A percentile compares a stretch with the other conserved stretches of the same genome.
These are phyloP conservation scores for Sesia bembeciformis DNA, from an alignment of 2,888 invertebrate genomes.

Conservation along the genomic window DNA sequence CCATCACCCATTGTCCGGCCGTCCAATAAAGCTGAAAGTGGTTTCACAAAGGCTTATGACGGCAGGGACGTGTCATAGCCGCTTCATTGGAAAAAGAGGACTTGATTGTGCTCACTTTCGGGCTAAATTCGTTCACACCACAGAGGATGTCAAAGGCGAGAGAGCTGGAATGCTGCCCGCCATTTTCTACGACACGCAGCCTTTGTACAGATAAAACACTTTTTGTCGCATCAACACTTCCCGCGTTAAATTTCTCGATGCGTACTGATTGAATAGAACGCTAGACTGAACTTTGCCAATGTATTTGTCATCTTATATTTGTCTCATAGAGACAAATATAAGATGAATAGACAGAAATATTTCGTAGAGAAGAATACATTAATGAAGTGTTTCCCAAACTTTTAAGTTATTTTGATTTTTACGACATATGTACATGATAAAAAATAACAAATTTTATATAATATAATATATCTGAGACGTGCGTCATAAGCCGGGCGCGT, in stretches of 20 bases:
- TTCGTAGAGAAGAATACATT: no score
- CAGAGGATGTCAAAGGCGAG: constrained; percentile 22
- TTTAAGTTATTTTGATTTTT: no score
- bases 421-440: no score
- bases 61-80: not conserved
- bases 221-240: constrained; percentile 5
- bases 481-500: no score
- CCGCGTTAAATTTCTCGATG: not conserved
- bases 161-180: constrained; percentile 12
- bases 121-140: constrained; percentile 28
- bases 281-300: not conserved
- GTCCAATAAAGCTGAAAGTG: not conserved
- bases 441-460: no score
- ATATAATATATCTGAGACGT: no score
- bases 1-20: not conserved
- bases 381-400: no score
- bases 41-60: not conserved
- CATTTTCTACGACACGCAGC: constrained; percentile 12
- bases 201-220: constrained; percentile 15
- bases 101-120: constrained; percentile 29
- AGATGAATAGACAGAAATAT: no score
- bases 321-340: no score
- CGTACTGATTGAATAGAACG: not conserved
- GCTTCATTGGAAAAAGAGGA: constrained; percentile 5
- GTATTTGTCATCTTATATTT: no score